Evolutionary conservation across 2,113 vertebrate genomes (phyloP).

Genomic region (Muscicapa adusta): DNA sequence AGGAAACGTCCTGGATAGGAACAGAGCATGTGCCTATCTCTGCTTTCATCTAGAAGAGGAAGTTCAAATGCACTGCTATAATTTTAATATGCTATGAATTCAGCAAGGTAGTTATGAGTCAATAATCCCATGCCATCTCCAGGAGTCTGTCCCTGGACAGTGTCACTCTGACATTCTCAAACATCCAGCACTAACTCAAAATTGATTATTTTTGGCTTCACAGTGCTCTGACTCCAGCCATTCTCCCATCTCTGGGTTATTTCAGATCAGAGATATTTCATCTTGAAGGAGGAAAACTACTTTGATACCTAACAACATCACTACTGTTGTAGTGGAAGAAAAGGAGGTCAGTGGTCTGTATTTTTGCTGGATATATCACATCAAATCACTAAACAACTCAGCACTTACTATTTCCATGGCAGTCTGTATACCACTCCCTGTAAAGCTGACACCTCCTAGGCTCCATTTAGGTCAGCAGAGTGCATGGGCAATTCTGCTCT

Average conservation of each 20-base stretch:
- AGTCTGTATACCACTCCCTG: background rate
- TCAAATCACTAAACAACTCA: background rate
- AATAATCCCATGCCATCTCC: background rate
- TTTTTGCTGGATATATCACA: background rate
- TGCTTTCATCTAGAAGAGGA: background rate
- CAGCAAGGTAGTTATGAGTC: background rate
- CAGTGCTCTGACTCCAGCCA: background rate
- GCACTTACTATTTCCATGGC: background rate
- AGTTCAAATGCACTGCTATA: background rate
- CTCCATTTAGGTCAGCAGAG: background rate
- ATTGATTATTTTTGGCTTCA: background rate
- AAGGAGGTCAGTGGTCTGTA: background rate
- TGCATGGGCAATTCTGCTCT: background rate
- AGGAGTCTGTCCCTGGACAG: background rate
- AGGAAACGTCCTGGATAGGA: background rate
- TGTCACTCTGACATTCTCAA: background rate
- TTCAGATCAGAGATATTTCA: background rate
- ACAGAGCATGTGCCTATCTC: background rate
- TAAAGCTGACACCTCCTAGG: background rate
- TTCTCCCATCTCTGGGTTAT: background rate
- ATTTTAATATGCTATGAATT: background rate
- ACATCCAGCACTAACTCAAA: background rate
- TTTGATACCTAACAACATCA: background rate
- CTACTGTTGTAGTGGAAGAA: background rate
- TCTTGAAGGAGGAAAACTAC: background rate